Conservation (phyloP, 2,797 vertebrate genomes). For the Mastacembelus armatus region DNA sequence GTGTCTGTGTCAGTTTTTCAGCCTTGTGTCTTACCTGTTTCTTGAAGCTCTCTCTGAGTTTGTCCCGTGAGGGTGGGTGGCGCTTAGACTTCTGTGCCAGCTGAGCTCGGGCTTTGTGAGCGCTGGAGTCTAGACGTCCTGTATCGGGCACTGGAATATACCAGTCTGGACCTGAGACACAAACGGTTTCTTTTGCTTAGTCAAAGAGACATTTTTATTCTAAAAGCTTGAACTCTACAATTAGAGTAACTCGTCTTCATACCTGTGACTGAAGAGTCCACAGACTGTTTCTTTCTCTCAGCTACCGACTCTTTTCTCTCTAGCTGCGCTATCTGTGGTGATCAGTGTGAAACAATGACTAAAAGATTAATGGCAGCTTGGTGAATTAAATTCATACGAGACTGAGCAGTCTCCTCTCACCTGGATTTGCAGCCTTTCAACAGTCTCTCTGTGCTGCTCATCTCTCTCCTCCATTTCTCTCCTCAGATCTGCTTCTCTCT, state of each 20-base stretch:
- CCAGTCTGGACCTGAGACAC: conserved; percentile 82
- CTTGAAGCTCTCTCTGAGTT: conserved; percentile 87
- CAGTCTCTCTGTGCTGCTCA: conserved; percentile 78
- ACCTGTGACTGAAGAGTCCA: conserved; percentile 59
- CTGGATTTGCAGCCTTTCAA: conserved; percentile 85
- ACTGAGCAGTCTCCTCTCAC: conserved; percentile 68
- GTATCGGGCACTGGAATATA: conserved; percentile 86
- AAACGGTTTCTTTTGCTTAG: neutral
- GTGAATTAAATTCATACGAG: conserved; percentile 15
- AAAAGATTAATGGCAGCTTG: conserved; percentile 23
- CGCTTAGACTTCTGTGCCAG: conserved; percentile 92
- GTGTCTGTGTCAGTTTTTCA: neutral
- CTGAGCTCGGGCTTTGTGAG: conserved; percentile 90
- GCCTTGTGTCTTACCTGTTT: conserved; percentile 67
- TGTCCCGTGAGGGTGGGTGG: conserved; percentile 90
- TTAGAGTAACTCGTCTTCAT: neutral
- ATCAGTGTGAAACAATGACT: conserved; percentile 33
- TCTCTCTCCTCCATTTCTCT: conserved; percentile 85
- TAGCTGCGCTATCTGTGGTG: conserved; percentile 60
- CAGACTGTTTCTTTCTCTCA: conserved; percentile 37
- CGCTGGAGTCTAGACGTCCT: conserved; percentile 90
- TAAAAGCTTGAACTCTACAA: neutral
- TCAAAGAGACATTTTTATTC: neutral
- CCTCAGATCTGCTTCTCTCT: conserved; percentile 84
- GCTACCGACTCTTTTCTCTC: conserved; percentile 47